Evolutionary conservation across 2,888 invertebrate species (phyloP), one percentile per base, ranked within the genome.

Genomic region (Agrochola macilenta): DNA sequence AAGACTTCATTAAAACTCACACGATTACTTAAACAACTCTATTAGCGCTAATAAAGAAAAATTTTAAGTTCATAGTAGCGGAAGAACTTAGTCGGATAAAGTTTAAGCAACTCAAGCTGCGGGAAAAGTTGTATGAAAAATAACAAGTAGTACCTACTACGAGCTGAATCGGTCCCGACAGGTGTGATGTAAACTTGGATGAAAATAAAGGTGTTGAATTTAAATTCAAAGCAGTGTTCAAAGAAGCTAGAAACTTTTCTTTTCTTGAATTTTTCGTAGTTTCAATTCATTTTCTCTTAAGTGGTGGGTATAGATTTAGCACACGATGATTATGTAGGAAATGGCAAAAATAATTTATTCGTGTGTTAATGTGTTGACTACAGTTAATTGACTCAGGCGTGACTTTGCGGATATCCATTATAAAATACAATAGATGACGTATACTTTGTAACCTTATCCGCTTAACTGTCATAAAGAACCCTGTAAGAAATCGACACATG

Each of bases 71-170:
- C 0, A 30, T 57, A 74, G 26, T 14, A 60, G 46, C 17, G 54
- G 20, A 74, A 9, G 35, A 75, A 70, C 52, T 54, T 75, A 11
- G 7, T 20, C 5, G n/a, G 43, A 54, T n/a, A 49, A 81, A 81
- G 58, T 85, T 69, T 39, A 49, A 57, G 30, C n/a, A 60, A 64
- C 58, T 68, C 8, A 35, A 65, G 49, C 61, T 69, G 8, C 20
- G 26, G 20, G 7, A 17, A 43, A 74, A 82, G 70, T 69, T 85
- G 4, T 26, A 23, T 71, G 70, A 71, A 81, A 85, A 81, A 85
- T 64, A 85, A 64, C 26, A 65, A 76, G 73, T 43, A 61, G 49
- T 64, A 76, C 57, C 2, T 69, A 72, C 35, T 57, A 66, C 46
- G n/a, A 52, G 26, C 4, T 60, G 46, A 57, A 83, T 79, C 0